Evolutionary conservation across 2,113 vertebrate species (phyloP).

Genomic region (Labeo rohita): DNA sequence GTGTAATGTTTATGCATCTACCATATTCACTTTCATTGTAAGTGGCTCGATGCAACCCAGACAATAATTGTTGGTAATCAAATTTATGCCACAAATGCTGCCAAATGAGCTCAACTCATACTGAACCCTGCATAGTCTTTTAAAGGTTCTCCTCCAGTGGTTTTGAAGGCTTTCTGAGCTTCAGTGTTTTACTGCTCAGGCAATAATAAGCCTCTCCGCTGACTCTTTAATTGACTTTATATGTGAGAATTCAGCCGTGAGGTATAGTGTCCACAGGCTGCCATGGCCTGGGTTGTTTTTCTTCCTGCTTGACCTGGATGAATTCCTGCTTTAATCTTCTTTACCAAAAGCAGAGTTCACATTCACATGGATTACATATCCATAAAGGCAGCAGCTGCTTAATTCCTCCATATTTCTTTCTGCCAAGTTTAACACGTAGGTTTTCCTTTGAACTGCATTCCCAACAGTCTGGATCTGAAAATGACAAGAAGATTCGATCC

Average conservation of each 20-base stretch:
- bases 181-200: background rate
- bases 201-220: background rate
- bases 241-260: background rate
- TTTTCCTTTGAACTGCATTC: conserved; percentile 15
- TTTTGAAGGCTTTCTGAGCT: background rate
- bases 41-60: background rate
- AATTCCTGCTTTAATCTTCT: conserved; percentile 22
- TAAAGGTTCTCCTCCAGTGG: background rate
- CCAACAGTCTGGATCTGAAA: background rate
- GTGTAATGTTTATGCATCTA: background rate
- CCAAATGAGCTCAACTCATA: background rate
- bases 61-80: background rate
- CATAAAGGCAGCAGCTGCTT: background rate
- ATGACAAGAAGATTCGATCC: conserved; percentile 10
- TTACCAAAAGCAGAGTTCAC: background rate
- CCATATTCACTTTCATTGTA: background rate
- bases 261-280: background rate
- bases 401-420: background rate
- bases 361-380: conserved; percentile 36
- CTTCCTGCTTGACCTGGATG: conserved; percentile 30
- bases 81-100: background rate
- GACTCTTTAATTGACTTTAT: conserved; percentile 4
- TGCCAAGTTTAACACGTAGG: conserved; percentile 25
- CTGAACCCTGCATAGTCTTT: background rate
- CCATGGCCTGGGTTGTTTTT: conserved; percentile 6